phyloP scores from a whole-genome alignment of 1,140 invertebrate genomes.

The Oscheius sp. region DNA sequence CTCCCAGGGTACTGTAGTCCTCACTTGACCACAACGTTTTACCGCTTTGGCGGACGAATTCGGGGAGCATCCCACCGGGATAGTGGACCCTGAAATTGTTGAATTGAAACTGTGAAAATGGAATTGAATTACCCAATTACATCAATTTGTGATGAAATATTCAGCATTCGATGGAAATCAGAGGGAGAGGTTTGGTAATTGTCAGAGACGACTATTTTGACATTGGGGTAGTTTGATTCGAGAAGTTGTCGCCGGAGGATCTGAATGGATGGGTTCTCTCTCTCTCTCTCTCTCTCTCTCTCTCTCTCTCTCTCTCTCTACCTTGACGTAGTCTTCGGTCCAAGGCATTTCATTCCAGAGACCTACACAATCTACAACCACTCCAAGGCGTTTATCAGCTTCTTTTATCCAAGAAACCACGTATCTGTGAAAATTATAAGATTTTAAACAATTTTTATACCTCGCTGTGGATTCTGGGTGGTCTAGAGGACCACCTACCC shows the following conservation, averaged over 20 bases:
- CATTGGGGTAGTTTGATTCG: not conserved
- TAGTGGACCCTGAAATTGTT: not conserved
- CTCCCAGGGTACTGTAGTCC: not conserved
- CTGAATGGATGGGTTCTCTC: no score
- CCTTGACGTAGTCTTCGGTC: not conserved
- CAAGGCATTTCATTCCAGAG: not conserved
- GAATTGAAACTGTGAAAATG: not conserved
- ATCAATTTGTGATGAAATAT: not conserved
- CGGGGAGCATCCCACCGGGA: not conserved
- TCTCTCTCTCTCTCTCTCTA: not conserved
- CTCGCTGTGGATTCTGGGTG: no score
- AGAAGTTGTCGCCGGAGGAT: no score
- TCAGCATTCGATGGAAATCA: not conserved
- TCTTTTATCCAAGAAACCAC: not conserved
- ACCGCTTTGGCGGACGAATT: not conserved
- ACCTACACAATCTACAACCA: not conserved
- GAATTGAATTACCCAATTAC: not conserved
- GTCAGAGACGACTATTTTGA: not conserved
- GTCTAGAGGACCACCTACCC: not conserved
- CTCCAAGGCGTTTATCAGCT: not conserved
- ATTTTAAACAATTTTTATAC: no score
- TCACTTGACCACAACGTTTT: not conserved
- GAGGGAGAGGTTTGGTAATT: not conserved
- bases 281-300: no score
- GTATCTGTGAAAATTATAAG: constrained; percentile 1